phyloP scores from a whole-genome alignment of 2,113 vertebrate genomes.

The Ameiurus melas region DNA sequence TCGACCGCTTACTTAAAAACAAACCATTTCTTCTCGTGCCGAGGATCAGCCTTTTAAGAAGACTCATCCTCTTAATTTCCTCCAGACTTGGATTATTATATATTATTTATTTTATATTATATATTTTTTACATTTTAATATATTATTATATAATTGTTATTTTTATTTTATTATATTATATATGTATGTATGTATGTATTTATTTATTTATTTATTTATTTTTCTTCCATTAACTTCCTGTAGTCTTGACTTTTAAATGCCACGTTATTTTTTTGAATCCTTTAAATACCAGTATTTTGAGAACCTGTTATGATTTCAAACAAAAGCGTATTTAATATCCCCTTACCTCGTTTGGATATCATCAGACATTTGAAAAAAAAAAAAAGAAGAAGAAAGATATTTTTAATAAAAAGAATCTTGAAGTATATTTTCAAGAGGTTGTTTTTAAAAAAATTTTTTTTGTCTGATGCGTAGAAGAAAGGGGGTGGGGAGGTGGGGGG shows the following conservation, averaged over 20 bases:
- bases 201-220: no score
- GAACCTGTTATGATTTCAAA: not conserved
- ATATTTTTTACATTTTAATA: no score
- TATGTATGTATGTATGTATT: no score
- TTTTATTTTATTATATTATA: no score
- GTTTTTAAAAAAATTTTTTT: not conserved
- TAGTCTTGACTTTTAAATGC: not conserved
- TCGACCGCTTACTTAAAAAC: not conserved
- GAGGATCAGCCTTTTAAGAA: not conserved
- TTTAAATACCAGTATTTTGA: not conserved
- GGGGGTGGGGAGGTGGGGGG: rapidly evolving
- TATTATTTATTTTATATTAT: no score
- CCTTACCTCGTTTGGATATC: not conserved
- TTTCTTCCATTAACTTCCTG: not conserved
- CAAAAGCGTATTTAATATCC: not conserved
- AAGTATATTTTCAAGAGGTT: not conserved
- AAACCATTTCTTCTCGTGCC: not conserved
- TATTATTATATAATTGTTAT: no score
- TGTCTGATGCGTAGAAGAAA: not conserved
- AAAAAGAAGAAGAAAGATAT: not conserved
- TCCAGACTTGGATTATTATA: no score
- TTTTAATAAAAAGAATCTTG: not conserved
- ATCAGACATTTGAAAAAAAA: no score
- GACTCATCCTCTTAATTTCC: not conserved
- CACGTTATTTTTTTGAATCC: not conserved